phyloP scores from a whole-genome alignment of 2,113 vertebrate species.

The Pseudois nayaur region DNA sequence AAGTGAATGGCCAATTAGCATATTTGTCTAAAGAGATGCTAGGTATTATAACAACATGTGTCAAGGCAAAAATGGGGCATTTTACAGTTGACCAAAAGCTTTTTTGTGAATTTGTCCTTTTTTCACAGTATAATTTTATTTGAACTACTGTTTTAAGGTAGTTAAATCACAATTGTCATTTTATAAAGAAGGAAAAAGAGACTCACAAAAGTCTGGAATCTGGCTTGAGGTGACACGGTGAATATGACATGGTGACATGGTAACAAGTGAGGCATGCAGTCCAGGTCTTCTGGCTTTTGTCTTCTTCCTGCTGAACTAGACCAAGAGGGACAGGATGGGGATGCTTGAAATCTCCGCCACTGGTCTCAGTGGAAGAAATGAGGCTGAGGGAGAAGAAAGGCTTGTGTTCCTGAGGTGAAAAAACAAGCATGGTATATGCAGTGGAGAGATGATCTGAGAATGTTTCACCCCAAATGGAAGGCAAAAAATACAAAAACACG shows the following conservation, averaged over 20 bases:
- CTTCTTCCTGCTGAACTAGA: slow-evolving; percentile 8
- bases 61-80: neutral
- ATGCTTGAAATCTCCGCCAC: neutral
- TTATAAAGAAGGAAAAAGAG: neutral
- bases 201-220: neutral
- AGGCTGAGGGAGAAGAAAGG: neutral
- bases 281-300: neutral
- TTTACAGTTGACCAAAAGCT: neutral
- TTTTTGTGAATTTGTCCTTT: neutral
- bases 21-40: neutral
- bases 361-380: neutral
- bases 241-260: neutral
- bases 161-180: neutral
- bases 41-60: neutral
- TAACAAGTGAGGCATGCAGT: neutral
- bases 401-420: slow-evolving; percentile 27
- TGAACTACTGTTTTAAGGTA: neutral
- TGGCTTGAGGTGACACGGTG: neutral
- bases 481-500: slow-evolving; percentile 11
- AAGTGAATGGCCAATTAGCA: neutral
- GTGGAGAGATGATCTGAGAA: slow-evolving; percentile 63
- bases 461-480: neutral
- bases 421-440: slow-evolving; percentile 45
- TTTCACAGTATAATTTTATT: neutral
- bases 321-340: neutral